Base-by-base conservation (phyloP, 1,140 invertebrate genomes). In the Maniola jurtina region DNA sequence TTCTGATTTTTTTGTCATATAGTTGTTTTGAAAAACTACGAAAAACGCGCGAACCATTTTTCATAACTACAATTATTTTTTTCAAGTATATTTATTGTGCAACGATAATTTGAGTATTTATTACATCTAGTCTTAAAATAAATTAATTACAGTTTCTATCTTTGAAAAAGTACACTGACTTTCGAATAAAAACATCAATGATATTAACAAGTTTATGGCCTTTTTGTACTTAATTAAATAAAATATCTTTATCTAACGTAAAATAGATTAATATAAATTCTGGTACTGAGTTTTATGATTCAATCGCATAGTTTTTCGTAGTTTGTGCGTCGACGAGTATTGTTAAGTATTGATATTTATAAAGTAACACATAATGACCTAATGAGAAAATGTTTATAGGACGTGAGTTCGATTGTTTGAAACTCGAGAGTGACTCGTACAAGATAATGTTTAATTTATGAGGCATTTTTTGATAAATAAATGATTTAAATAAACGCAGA, bases 381-480 rank as follows among this genome's bases (percentile, higher is more conserved):
- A 76, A 77, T 73, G 62, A 54, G 61, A 70, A 57, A 42, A 58
- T 70, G 64, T 72, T 70, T 70, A 68, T 71, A 54, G 67, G 71
- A 73, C 66, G 63, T 65, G 55, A 67, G 76, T 74, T 72, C 66
- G 77, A 79, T 74, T 84, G 78, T 86, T 88, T 80, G 81, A 78
- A 25, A 25, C 25, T 25, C 25, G 4, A 25, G 75, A 83, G 75
- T 81, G 81, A 70, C 5, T 55, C 47, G 76, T 77, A 58, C 59
- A 68, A 68, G 63, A 82, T 73, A 77, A 85, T 80, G 79, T 88
- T 82, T 71, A 83, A 86, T 89, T 88, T 88, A 88, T 79, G 79
- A 88, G 71, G 77, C 81, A 87, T 89, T 88, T 88, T 87, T 81
- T 80, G 15, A 76, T 79, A 81, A 89, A 86, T 85, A 88, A 88